Conservation (phyloP, 2,113 vertebrate genomes). For the Hippolais icterina region DNA sequence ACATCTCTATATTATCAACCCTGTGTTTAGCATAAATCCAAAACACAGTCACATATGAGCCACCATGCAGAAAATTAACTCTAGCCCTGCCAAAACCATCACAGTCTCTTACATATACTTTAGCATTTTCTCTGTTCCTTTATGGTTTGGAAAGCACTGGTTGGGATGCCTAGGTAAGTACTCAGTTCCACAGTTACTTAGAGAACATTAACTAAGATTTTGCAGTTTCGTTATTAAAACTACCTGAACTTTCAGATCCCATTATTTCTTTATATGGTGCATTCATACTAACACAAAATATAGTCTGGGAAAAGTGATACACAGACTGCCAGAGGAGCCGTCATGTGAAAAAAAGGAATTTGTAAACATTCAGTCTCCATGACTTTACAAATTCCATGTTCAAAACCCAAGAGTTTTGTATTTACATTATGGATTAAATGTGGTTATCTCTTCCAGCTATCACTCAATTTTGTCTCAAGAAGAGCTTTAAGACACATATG, state of each 20-base stretch:
- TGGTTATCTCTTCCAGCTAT: neutral
- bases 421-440: neutral
- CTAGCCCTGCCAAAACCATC: neutral
- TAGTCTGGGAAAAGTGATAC: neutral
- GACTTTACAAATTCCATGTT: neutral
- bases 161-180: neutral
- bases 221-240: neutral
- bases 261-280: neutral
- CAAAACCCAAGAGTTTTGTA: neutral
- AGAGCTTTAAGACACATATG: neutral
- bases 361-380: neutral
- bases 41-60: neutral
- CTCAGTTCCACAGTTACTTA: neutral
- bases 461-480: neutral
- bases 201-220: neutral
- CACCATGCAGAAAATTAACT: neutral
- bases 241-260: neutral
- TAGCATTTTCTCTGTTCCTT: neutral
- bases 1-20: neutral
- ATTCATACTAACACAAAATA: neutral
- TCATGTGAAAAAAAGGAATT: neutral
- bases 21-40: neutral
- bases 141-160: neutral
- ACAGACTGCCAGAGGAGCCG: neutral
- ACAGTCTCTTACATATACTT: neutral